Conservation (phyloP, 1,140 invertebrate genomes). For the Lasaia peninsularis region DNA sequence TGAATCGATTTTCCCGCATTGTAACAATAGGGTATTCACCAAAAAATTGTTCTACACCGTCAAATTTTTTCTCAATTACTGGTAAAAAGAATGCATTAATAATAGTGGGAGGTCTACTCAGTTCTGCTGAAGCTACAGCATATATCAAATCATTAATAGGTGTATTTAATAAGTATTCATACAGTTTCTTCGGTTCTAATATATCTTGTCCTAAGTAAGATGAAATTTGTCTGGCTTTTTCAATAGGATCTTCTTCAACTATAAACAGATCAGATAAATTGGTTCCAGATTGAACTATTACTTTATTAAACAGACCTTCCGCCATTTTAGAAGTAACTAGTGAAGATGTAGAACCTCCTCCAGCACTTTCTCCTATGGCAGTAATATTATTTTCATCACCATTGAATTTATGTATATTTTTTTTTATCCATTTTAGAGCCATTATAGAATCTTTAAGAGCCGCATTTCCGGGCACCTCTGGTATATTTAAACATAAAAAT, state of each 20-base stretch:
- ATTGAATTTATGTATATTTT: constrained; percentile 80
- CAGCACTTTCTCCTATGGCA: constrained; percentile 86
- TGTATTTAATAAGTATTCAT: constrained; percentile 64
- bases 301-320: constrained; percentile 74
- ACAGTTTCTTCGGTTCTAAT: constrained; percentile 45
- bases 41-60: constrained; percentile 55
- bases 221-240: constrained; percentile 51
- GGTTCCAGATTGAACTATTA: constrained; percentile 80
- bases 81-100: constrained; percentile 48
- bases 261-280: constrained; percentile 78
- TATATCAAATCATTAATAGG: constrained; percentile 62
- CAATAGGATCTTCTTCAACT: constrained; percentile 46
- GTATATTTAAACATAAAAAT: constrained; percentile 79
- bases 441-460: constrained; percentile 82
- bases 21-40: constrained; percentile 49
- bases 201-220: constrained; percentile 59
- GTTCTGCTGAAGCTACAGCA: constrained; percentile 41
- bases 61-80: constrained; percentile 66
- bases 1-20: constrained; percentile 62
- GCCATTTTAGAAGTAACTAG: constrained; percentile 83
- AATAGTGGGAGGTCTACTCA: constrained; percentile 39
- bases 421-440: constrained; percentile 67
- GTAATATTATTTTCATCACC: constrained; percentile 84
- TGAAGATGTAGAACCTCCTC: constrained; percentile 81
- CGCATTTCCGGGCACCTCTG: constrained; percentile 81